Evolutionary conservation across 2,797 vertebrate species (phyloP), one percentile per base, ranked within the genome.

Genomic region (Sarcophilus harrisii): DNA sequence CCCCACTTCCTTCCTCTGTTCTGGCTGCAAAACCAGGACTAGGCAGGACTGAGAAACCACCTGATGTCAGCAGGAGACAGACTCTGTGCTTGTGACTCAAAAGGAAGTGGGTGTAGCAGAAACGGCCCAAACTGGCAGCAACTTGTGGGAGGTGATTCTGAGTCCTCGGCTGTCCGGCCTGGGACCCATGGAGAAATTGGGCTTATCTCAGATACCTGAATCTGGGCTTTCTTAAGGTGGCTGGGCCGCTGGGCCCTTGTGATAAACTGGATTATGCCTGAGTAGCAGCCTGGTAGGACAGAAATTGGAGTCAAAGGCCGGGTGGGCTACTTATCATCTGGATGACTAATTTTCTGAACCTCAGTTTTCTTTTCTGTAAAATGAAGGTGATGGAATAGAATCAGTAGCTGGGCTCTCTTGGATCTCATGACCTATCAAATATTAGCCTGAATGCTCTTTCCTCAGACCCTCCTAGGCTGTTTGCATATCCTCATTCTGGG

Each of bases 1-100:
- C 55, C 49, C 90, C 29, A 59, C 96, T 98, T 98, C 97, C 98
- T 98, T 97, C 98, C 97, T 98, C 94, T 96, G 96, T 66, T 96
- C 97, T 97, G 96, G 96, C 97, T 98, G 97, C 96, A 97, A 97
- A 81, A 95, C 91, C 93, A 93, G 89, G 93, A 92, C 94, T 95
- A 95, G 91, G 81, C 94, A 95, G 90, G 28, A 57, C 94, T 58
- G 94, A 90, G 89, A 96, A 95, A 4, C 5, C 2, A 28, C 94
- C 94, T 98, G 96, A 57, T 93, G 98, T 98, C 96, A 97, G 24
- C 32, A 89, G 96, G 90, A 97, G 52, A 91, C 90, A 94, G 87
- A 52, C 60, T 95, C 96, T 58, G 5, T 81, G 57, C 49, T 92
- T 94, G n/a, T 97, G 95, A 91, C 95, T 95, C 54, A 45, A 95